Base-by-base conservation (phyloP, 2,113 vertebrate genomes). In the Hemiprocne comata region DNA sequence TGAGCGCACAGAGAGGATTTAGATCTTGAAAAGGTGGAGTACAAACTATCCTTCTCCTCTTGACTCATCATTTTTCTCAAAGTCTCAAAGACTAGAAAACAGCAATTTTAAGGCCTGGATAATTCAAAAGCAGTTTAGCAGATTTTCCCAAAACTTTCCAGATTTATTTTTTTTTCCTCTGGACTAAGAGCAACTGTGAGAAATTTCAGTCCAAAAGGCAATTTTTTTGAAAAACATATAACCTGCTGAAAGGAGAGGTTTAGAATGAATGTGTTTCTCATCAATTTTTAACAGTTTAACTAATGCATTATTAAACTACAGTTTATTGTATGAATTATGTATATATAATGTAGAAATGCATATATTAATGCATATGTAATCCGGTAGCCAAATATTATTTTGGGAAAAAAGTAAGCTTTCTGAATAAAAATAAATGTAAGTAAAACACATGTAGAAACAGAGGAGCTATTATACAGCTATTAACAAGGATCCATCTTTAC, bases 221-320 rank as follows among this genome's bases (percentile, higher is more conserved):
- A 6, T 38, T 75, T 87, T 36, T 60, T 25, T 23, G 0, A 1
- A 42, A 77, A 62, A 92, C 81, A 53, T 19, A 70, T 20, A 90
- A 80, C 34, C 38, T 94, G 44, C 46, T 82, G 33, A 62, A 89
- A 69, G 31, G 6, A 23, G 23, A 90, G n/a, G 48, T 51, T 70
- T 31, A 65, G n/a, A 71, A 69, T 51, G 20, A 79, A 93, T 83
- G 53, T 44, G 16, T 29, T 80, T 89, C 90, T 86, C 58, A 89
- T 95, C 58, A 75, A 50, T 62, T 58, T 95, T 95, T 94, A 95
- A 80, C 71, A 61, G 29, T 83, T 75, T 53, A 78, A 67, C 57
- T 67, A 84, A 88, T 94, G 33, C 18, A 94, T 93, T 93, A 95
- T 90, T 96, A 94, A 93, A 83, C 38, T 46, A 54, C 21, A 55